Conservation (phyloP, 30 jellyfish, hydroid and myxozoan genomes). For the Hydra vulgaris region DNA sequence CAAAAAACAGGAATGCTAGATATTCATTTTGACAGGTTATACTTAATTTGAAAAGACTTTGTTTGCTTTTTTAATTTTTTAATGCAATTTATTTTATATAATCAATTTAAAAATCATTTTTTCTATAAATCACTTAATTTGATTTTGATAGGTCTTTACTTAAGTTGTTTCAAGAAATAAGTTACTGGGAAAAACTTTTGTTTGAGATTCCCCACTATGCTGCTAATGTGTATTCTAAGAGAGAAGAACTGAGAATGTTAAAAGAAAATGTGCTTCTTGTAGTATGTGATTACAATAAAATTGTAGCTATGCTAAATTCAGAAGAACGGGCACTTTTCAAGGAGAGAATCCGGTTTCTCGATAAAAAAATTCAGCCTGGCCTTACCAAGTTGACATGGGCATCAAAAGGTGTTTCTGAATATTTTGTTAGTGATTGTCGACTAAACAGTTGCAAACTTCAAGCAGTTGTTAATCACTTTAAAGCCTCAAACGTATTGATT, state of each 20-base stretch:
- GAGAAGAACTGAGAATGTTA: slow-evolving; percentile 82
- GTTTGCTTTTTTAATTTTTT: neutral
- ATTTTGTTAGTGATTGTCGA: slow-evolving; percentile 86
- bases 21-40: slow-evolving; percentile 79
- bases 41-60: neutral
- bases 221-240: slow-evolving; percentile 75
- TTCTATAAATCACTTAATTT: no score
- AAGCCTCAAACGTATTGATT: slow-evolving; percentile 50
- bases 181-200: slow-evolving; percentile 92
- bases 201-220: slow-evolving; percentile 98
- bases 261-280: slow-evolving; percentile 78
- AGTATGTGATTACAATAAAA: slow-evolving; percentile 89
- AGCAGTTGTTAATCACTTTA: slow-evolving; percentile 66
- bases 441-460: slow-evolving; percentile 87
- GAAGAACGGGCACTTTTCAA: slow-evolving; percentile 90
- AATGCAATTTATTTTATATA: neutral
- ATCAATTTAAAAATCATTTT: no score
- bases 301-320: slow-evolving; percentile 73
- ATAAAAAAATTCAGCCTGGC: slow-evolving; percentile 93
- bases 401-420: slow-evolving; percentile 86
- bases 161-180: slow-evolving; percentile 88
- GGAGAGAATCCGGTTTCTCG: slow-evolving; percentile 86
- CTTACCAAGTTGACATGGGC: slow-evolving; percentile 92
- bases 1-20: slow-evolving; percentile 91
- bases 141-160: slow-evolving; percentile 44